Percentiles rank a stretch among this genome's conserved stretches.
phyloP scores from a whole-genome alignment of 2,113 vertebrate genomes.

The Tyto alba region DNA sequence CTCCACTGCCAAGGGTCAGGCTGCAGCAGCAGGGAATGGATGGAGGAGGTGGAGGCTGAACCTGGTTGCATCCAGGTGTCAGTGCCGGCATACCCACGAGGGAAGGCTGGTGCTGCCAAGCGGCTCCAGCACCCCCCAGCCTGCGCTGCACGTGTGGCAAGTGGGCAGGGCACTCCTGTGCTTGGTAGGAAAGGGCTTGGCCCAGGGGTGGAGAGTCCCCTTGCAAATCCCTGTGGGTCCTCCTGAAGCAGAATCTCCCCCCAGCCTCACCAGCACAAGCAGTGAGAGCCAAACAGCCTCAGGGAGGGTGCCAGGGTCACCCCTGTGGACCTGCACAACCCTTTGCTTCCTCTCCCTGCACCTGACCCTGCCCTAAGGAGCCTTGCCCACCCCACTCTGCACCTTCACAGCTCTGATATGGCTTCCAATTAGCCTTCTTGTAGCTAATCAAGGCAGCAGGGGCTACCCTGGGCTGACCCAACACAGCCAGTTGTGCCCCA shows the following conservation, averaged over 20 bases:
- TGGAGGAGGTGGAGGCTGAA: no score
- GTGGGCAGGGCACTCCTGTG: no score
- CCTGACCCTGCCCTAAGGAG: neutral
- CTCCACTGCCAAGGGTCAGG: rapidly evolving
- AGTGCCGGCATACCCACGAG: no score
- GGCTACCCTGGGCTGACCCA: neutral
- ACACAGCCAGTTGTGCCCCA: neutral
- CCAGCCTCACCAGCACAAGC: rapidly evolving
- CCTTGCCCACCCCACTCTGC: neutral
- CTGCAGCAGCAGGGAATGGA: neutral
- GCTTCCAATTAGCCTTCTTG: neutral
- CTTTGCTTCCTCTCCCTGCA: no score
- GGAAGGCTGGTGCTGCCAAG: neutral
- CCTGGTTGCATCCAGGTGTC: rapidly evolving
- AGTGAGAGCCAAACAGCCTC: neutral
- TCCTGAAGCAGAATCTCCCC: neutral
- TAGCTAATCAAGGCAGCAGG: rapidly evolving
- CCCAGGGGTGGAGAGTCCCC: neutral
- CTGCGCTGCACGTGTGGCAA: no score
- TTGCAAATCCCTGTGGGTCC: no score
- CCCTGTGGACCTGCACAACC: neutral
- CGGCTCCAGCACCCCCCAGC: neutral
- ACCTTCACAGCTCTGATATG: neutral
- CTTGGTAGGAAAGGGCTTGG: neutral
- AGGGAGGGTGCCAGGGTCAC: no score